phyloP scores from a whole-genome alignment of 2,797 vertebrate species.

The Coregonus ussuriensis region DNA sequence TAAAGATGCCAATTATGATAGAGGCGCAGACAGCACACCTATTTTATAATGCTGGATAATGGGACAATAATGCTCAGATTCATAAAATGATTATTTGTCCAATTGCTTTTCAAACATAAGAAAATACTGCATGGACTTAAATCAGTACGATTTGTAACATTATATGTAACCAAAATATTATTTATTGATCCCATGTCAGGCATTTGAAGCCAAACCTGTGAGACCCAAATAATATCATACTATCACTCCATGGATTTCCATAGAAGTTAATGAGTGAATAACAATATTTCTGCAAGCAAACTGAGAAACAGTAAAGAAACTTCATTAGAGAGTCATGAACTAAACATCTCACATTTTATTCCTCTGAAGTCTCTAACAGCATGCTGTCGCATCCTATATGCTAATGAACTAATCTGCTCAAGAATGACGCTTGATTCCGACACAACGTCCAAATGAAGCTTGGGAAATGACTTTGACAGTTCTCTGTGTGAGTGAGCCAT shows the following conservation, averaged over 20 bases:
- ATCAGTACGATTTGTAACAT: too few species aligned
- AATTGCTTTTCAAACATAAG: too few species aligned
- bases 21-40: too few species aligned
- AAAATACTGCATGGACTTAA: too few species aligned
- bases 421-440: conserved; percentile 19
- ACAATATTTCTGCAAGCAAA: neutral
- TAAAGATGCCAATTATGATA: too few species aligned
- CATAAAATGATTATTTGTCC: too few species aligned
- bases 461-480: conserved; percentile 29
- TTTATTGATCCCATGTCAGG: too few species aligned
- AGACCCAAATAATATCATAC: too few species aligned
- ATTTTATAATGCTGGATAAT: too few species aligned
- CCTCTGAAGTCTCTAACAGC: neutral
- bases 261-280: neutral
- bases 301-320: neutral
- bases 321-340: neutral
- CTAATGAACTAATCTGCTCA: conserved; percentile 32
- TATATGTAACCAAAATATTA: too few species aligned
- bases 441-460: neutral
- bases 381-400: neutral
- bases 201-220: too few species aligned
- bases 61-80: too few species aligned
- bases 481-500: conserved; percentile 9
- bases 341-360: neutral
- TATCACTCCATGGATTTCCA: neutral